Conservation (phyloP, 2,113 vertebrate species). For the Callionymus lyra region DNA sequence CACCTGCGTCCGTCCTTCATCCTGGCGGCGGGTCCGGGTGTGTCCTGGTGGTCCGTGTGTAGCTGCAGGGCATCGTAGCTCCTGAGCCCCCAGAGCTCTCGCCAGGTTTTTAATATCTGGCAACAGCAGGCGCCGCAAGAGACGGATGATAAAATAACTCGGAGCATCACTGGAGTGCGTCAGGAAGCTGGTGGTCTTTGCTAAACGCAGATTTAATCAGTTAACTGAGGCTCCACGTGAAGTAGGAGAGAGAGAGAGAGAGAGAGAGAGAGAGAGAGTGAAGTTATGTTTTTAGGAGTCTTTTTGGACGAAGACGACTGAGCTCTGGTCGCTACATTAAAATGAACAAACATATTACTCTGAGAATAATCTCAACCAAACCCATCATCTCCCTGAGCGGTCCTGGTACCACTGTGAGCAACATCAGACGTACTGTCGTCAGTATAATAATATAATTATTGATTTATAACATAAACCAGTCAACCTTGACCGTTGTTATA, state of each 20-base stretch:
- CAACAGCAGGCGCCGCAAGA: constrained; percentile 16
- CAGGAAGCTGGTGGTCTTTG: constrained; percentile 11
- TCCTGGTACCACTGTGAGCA: too few species aligned
- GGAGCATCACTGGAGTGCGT: constrained; percentile 9
- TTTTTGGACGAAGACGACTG: too few species aligned
- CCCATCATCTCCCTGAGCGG: too few species aligned
- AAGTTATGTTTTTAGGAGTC: too few species aligned
- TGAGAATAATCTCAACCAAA: too few species aligned
- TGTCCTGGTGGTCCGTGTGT: constrained; percentile 17
- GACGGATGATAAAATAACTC: constrained; percentile 14
- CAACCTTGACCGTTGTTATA: too few species aligned
- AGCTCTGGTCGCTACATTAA: too few species aligned
- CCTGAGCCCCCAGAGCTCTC: constrained; percentile 5
- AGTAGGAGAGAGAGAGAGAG: not conserved
- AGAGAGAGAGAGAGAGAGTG: too few species aligned
- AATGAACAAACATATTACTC: too few species aligned
- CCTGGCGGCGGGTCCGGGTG: constrained; percentile 4
- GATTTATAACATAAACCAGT: too few species aligned
- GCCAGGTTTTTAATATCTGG: constrained; percentile 18
- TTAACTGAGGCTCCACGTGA: not conserved
- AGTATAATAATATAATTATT: too few species aligned
- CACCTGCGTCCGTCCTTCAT: constrained; percentile 18
- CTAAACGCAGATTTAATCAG: constrained; percentile 14
- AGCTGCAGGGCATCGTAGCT: constrained; percentile 33
- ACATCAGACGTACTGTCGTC: too few species aligned